These are phyloP conservation scores for Anhinga anhinga DNA, from an alignment of 2,113 vertebrate species.

Conservation along the genomic window DNA sequence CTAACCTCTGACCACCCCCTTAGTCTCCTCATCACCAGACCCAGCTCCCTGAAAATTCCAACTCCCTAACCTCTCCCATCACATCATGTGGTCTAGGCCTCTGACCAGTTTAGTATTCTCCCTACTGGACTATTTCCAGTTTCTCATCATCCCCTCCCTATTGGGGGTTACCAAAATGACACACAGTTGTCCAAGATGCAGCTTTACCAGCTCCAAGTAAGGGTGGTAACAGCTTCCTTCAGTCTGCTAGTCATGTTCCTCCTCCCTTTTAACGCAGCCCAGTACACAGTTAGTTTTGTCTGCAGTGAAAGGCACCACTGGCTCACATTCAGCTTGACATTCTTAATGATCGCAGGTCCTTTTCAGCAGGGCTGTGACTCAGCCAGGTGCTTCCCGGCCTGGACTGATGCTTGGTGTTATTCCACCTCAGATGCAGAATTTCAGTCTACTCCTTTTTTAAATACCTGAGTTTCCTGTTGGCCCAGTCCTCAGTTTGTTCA, in stretches of 20 bases:
- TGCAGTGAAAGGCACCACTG: not conserved
- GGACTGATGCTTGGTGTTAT: not conserved
- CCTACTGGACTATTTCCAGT: not conserved
- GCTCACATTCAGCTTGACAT: not conserved
- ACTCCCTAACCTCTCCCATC: not conserved
- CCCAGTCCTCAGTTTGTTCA: not conserved
- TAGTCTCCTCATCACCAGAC: not conserved
- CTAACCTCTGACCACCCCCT: not conserved
- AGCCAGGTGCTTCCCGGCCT: not conserved
- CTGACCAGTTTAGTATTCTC: not conserved
- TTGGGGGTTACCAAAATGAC: not conserved
- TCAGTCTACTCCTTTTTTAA: not conserved
- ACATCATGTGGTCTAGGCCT: not conserved
- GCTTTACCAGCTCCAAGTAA: not conserved
- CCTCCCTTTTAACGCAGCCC: not conserved
- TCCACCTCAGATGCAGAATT: not conserved
- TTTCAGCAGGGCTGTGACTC: not conserved
- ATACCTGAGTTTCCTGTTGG: not conserved
- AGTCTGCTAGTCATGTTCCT: not conserved
- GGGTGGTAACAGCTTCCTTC: not conserved
- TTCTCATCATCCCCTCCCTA: not conserved
- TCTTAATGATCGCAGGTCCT: not conserved
- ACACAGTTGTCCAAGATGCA: not conserved
- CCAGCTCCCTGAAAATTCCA: not conserved
- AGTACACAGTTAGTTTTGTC: rapidly evolving